phyloP scores from a whole-genome alignment of 1,140 invertebrate species.

The Portunus trituberculatus region DNA sequence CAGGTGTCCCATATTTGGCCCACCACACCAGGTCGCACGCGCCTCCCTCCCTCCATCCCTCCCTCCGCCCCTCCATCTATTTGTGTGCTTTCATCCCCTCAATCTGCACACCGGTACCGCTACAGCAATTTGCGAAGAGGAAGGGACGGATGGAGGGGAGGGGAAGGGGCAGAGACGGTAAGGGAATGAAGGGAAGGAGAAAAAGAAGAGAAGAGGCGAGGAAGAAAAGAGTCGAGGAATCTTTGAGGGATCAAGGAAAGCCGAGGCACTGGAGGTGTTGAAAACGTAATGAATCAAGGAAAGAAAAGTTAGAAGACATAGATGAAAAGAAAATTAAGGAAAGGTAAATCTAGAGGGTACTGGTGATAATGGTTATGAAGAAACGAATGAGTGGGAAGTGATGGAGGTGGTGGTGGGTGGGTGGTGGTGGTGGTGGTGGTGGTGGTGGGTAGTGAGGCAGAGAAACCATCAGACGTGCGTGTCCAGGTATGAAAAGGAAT shows the following conservation, averaged over 20 bases:
- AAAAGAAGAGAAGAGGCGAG: background rate
- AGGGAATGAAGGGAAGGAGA: background rate
- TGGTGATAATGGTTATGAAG: background rate
- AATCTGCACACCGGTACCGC: background rate
- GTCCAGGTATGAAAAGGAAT: background rate
- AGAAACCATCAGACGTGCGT: background rate
- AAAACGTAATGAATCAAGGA: background rate
- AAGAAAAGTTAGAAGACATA: background rate
- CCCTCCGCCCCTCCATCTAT: background rate
- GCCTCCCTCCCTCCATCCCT: background rate
- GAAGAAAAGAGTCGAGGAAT: background rate
- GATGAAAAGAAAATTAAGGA: background rate
- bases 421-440: background rate
- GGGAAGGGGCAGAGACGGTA: background rate
- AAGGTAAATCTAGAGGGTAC: background rate
- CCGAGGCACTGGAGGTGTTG: background rate
- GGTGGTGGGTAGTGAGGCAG: slow-evolving; percentile 16
- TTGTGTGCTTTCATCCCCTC: slow-evolving; percentile 40
- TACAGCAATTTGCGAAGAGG: background rate
- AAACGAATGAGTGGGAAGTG: too few relatives aligned
- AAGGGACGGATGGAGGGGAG: background rate
- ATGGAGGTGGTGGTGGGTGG: background rate
- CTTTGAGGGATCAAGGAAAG: too few relatives aligned
- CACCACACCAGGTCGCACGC: background rate
- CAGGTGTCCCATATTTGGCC: background rate